Base-by-base conservation (phyloP, 2,113 vertebrate genomes). In the Anhinga anhinga region DNA sequence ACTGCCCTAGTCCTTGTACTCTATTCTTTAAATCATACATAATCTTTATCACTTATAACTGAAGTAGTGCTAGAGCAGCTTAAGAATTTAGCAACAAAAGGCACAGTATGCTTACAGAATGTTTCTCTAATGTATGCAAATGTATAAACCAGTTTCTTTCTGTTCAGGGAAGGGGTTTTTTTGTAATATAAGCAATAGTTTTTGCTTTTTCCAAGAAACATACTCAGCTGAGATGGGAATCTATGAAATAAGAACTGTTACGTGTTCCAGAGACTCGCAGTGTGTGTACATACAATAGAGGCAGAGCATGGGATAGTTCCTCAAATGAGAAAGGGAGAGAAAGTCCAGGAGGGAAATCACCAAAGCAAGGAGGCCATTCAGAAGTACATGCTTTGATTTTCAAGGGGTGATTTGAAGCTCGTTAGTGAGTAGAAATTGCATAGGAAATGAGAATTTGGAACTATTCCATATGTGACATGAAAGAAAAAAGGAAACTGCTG, bases 191-290 rank as follows among this genome's bases (percentile, higher is more conserved):
- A 52, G 14, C 27, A 5, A 32, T 27, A 36, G 25, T 4, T 50
- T 45, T 52, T 45, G 29, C 38, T 87, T 82, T 69, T 45, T 27
- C 23, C 29, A 52, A 50, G 52, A 76, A 23, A 38, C 7, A 2
- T 59, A 2, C 32, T 62, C 9, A 44, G 1, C 42, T 91, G 78
- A 91, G 40, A 16, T 55, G 23, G 29, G 25, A 36, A 1, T 61
- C 19, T 42, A 0, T 50, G 53, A 44, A 86, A 40, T 56, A 65
- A 59, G 45, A 86, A 19, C 17, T 18, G 5, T 23, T 58, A 5
- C 0, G 1, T 38, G 18, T 80, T 70, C 34, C 7, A 2, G 79
- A 62, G 63, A 36, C 27, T 65, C 12, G 4, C 25, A 13, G 30
- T 34, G 14, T 45, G 22, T 85, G 17, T 63, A 1, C 40, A 4